These are phyloP conservation scores for Lottia gigantea DNA, from an alignment of 2,888 invertebrate genomes.

Conservation along the genomic window DNA sequence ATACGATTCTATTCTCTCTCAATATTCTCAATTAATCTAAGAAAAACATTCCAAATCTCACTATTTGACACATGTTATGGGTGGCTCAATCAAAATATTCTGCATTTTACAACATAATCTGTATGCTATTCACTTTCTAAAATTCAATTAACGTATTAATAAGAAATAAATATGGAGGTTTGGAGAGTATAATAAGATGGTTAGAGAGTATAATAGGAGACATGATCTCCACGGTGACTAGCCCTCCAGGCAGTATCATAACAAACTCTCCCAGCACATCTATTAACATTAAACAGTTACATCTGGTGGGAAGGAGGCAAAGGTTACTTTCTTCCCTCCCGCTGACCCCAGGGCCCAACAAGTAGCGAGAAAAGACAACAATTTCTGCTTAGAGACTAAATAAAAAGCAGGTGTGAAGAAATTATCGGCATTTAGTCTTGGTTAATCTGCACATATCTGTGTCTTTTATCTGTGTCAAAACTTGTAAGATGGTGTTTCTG, in stretches of 20 bases:
- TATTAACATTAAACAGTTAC: conserved; percentile 7
- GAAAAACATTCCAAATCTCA: too few relatives aligned
- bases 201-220: neutral
- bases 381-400: conserved; percentile 5
- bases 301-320: conserved; percentile 5
- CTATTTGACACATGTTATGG: neutral
- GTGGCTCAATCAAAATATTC: neutral
- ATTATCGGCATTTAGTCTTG: conserved; percentile 4
- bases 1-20: too few relatives aligned
- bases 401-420: neutral
- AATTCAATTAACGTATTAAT: conserved; percentile 6
- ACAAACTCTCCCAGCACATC: conserved; percentile 7
- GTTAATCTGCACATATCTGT: neutral
- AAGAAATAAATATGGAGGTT: conserved; percentile 1
- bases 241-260: neutral
- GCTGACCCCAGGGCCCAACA: conserved; percentile 3
- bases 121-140: neutral
- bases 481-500: neutral
- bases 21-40: too few relatives aligned
- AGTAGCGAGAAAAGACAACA: conserved; percentile 8
- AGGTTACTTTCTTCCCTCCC: conserved; percentile 4
- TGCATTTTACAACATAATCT: neutral
- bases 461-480: neutral
- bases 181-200: neutral
- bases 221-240: neutral